Evolutionary conservation across 2,113 vertebrate genomes (phyloP), one percentile per base, ranked within the genome.

Genomic region (Entomyzon cyanotis): DNA sequence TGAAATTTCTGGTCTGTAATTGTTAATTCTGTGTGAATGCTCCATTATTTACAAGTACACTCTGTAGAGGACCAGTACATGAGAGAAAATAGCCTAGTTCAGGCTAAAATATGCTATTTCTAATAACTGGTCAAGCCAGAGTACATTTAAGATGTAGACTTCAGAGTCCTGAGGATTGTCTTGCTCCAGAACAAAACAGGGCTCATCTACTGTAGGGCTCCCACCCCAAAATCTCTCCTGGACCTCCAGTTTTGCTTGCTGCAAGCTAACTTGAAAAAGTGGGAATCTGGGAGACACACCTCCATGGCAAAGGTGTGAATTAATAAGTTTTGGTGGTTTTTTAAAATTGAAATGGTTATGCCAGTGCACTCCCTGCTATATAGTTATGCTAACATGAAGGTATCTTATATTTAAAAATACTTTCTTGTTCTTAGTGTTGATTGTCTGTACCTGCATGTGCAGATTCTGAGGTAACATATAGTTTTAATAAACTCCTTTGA

Each of bases 401-500:
- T 93, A 52, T 35, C 64, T 71, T 71, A 13, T 47, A 52, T 41
- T 94, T 41, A 24, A 70, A n/a, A 49, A 42, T 63, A 46, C 9
- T 77, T 94, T 59, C 46, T 67, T 77, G 18, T 81, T 89, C 81
- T 85, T 76, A 42, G 12, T 6, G 1, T 44, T 79, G 74, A 15
- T 62, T 85, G 37, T 67, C 63, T 86, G 12, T 67, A 56, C 56
- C 75, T 77, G 46, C 74, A 58, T 0, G 0, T 84, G 73, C 70
- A 70, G 56, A 65, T 80, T 88, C 56, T 44, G 41, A 85, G 47
- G 37, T 94, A 93, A 96, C 24, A 17, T 83, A 94, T 33, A 70
- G 90, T 74, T 97, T 93, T 96, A 96, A 96, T 95, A 92, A 96
- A 75, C n/a, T 11, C 17, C 56, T 86, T 83, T 68, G 78, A 93